A percentile compares a stretch with the other conserved stretches of the same genome.
These are phyloP conservation scores for Pungitius pungitius DNA, from an alignment of 2,113 vertebrate species.

Conservation along the genomic window DNA sequence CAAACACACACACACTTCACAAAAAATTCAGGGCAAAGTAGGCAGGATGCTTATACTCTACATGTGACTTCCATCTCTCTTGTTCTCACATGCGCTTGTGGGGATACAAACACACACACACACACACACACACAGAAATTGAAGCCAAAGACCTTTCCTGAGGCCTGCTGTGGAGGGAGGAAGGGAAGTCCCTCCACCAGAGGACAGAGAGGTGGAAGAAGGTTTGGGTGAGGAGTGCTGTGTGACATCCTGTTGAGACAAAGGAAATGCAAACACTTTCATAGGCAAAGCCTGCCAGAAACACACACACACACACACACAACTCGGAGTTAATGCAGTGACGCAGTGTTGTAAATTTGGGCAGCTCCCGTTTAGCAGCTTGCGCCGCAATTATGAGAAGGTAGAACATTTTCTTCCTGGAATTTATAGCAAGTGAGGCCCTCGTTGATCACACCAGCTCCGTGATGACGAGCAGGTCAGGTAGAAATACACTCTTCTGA, in stretches of 20 bases:
- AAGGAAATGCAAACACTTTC: conserved; percentile 77
- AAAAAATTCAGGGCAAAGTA: conserved; percentile 27
- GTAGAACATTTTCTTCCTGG: conserved; percentile 34
- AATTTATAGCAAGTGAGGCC: conserved; percentile 43
- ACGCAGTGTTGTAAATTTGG: conserved; percentile 54
- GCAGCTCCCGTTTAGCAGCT: conserved; percentile 37
- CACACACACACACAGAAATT: conserved; percentile 51
- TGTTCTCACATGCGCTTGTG: not conserved
- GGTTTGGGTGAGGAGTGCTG: conserved; percentile 28
- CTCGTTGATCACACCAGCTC: conserved; percentile 43
- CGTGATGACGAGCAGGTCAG: conserved; percentile 8
- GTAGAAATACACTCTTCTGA: conserved; percentile 8
- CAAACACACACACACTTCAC: conserved; percentile 25
- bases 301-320: not conserved
- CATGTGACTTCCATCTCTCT: conserved; percentile 26
- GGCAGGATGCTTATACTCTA: conserved; percentile 30
- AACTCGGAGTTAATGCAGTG: conserved; percentile 29
- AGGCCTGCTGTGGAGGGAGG: conserved; percentile 36
- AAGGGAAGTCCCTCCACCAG: conserved; percentile 46
- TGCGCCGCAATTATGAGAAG: conserved; percentile 5
- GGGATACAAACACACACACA: conserved; percentile 20
- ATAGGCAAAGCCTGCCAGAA: conserved; percentile 63
- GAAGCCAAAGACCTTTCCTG: conserved; percentile 47
- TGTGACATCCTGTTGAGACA: conserved; percentile 67
- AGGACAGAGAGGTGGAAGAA: conserved; percentile 64